Evolutionary conservation across 35 echinoderm and acorn worm species (phyloP).

Genomic region (Acanthaster planci): DNA sequence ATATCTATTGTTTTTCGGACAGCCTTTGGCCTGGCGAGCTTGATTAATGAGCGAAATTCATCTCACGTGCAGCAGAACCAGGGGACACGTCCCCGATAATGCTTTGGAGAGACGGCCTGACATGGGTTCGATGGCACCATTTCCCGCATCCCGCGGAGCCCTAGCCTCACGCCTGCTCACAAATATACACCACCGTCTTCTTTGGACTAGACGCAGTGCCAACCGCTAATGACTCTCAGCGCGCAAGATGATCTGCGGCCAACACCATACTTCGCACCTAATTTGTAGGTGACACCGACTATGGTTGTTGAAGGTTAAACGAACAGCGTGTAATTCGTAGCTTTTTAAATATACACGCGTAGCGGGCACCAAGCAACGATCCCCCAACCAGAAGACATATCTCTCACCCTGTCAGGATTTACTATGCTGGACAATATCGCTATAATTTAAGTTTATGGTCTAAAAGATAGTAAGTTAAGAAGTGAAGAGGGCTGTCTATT

Average conservation of each 20-base stretch:
- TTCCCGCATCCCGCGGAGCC: too few relatives aligned
- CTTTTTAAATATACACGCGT: background rate
- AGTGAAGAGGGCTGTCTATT: too few relatives aligned
- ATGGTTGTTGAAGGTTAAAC: background rate
- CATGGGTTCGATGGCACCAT: too few relatives aligned
- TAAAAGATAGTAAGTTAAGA: background rate
- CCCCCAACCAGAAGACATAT: background rate
- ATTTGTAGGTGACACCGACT: slow-evolving; percentile 14
- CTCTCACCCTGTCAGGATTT: background rate
- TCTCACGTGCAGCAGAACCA: too few relatives aligned
- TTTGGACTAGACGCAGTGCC: background rate
- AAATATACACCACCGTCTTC: too few relatives aligned
- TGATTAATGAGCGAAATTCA: too few relatives aligned
- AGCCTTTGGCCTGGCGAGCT: too few relatives aligned
- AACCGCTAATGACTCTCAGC: slow-evolving; percentile 5
- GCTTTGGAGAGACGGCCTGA: too few relatives aligned
- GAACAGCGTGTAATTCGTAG: background rate
- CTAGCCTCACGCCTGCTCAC: too few relatives aligned
- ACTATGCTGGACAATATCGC: background rate
- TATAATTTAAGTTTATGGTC: slow-evolving; percentile 20
- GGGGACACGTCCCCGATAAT: too few relatives aligned
- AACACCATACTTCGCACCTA: slow-evolving; percentile 1
- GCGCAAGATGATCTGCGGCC: background rate
- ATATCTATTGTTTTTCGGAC: too few relatives aligned
- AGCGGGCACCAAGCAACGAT: background rate